A percentile compares a stretch with the other conserved stretches of the same genome.
These are phyloP conservation scores for Falco novaeseelandiae DNA, from an alignment of 2,797 vertebrate species.

Conservation along the genomic window DNA sequence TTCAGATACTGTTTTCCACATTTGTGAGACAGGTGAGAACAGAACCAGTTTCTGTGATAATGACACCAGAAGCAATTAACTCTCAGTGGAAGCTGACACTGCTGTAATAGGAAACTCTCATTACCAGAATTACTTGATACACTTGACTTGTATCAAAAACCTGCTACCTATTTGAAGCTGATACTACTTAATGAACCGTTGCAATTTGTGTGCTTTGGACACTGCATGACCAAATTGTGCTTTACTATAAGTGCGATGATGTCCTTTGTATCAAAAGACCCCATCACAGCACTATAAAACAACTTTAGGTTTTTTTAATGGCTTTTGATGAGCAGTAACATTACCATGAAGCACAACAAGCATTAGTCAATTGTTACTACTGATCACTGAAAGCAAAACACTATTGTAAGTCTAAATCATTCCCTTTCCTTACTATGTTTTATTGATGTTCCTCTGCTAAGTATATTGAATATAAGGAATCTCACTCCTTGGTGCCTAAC, in stretches of 20 bases:
- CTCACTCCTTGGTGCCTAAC: neutral
- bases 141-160: neutral
- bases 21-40: neutral
- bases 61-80: neutral
- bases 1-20: neutral
- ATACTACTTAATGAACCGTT: neutral
- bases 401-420: neutral
- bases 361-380: neutral
- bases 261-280: neutral
- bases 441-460: neutral
- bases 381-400: neutral
- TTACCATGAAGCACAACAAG: neutral
- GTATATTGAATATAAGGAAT: neutral
- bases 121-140: neutral
- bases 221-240: neutral
- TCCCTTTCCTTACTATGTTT: neutral
- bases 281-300: neutral
- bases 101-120: neutral
- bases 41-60: neutral
- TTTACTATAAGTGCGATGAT: neutral
- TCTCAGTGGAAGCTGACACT: neutral
- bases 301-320: neutral
- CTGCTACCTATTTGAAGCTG: neutral
- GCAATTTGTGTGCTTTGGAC: neutral
- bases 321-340: neutral